These are phyloP conservation scores for Arctopsyche grandis DNA, from an alignment of 1,140 invertebrate species.

Conservation along the genomic window DNA sequence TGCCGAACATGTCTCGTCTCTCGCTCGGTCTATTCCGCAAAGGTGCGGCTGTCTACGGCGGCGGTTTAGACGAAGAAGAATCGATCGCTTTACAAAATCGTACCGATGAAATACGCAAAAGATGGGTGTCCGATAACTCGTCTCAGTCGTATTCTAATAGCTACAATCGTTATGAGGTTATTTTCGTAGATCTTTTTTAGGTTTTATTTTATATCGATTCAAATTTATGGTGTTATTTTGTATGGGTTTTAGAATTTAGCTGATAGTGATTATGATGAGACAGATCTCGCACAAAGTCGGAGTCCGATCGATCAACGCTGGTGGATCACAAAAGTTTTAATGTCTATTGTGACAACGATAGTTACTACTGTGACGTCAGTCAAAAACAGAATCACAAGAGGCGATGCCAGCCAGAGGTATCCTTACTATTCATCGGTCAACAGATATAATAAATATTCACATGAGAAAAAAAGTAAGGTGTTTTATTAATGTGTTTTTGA, in stretches of 20 bases:
- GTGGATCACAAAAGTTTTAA: constrained; percentile 60
- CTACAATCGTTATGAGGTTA: constrained; percentile 36
- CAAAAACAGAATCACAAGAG: constrained; percentile 56
- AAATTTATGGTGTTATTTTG: background rate
- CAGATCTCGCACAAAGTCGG: constrained; percentile 55
- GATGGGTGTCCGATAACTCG: constrained; percentile 7
- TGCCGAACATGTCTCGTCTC: constrained; percentile 84
- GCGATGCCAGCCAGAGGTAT: constrained; percentile 40
- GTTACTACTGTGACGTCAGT: constrained; percentile 56
- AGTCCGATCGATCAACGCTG: constrained; percentile 57
- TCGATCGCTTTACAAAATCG: constrained; percentile 48
- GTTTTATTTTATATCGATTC: background rate
- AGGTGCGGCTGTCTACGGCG: constrained; percentile 46
- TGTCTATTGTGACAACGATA: constrained; percentile 57
- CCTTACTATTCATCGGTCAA: constrained; percentile 41
- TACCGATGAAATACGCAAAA: constrained; percentile 59
- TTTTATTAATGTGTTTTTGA: too few species aligned
- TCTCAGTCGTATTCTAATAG: background rate
- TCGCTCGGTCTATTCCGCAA: constrained; percentile 65
- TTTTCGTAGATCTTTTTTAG: background rate
- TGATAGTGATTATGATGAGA: constrained; percentile 63
- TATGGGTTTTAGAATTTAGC: constrained; percentile 56
- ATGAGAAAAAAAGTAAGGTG: constrained; percentile 43
- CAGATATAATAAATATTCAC: constrained; percentile 18
- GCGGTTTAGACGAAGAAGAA: constrained; percentile 29